Evolutionary conservation across 1,140 invertebrate genomes (phyloP), one percentile per base, ranked within the genome.

Genomic region (Trypoxylus dichotomus): DNA sequence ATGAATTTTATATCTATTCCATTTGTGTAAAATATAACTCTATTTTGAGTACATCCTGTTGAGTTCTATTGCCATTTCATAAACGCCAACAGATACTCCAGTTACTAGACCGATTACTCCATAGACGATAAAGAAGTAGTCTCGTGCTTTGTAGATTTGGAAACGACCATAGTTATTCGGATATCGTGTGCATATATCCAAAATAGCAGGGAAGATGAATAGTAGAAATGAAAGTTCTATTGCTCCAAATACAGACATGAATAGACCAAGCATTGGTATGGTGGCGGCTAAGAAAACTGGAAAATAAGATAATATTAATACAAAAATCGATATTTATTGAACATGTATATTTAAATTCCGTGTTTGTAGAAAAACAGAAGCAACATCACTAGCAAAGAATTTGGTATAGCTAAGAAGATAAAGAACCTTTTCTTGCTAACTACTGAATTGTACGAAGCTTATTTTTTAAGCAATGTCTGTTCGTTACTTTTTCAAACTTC

Each of bases 181-280:
- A 47, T 75, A 54, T 75, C 74, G 6, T 15, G 24, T 21, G 15
- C 74, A 75, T 7, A 75, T 25, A 21, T 75, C 74, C 6, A 75
- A 13, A 25, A 43, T 8, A 0, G 7, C 41, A 0, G 74, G 74
- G 21, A 75, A 75, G n/a, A 75, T 54, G 13, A 47, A 54, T 1
- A 54, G 3, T 3, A 75, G 24, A 27, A 24, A 21, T 29, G 74
- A 75, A n/a, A 75, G 10, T 11, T 21, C 11, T 8, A 75, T 75
- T 27, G 74, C 74, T 43, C 74, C 74, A 29, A 75, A 25, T 15
- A 75, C 6, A 0, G 74, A 75, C 25, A 75, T 47, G 13, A 75
- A 43, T 3, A 54, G 11, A 6, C 74, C 74, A 25, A 75, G 25
- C 32, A 47, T 3, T 25, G 74, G 74, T 27, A 75, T 11, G 3